Evolutionary conservation across 2,113 vertebrate genomes (phyloP).

Genomic region (Platichthys flesus): DNA sequence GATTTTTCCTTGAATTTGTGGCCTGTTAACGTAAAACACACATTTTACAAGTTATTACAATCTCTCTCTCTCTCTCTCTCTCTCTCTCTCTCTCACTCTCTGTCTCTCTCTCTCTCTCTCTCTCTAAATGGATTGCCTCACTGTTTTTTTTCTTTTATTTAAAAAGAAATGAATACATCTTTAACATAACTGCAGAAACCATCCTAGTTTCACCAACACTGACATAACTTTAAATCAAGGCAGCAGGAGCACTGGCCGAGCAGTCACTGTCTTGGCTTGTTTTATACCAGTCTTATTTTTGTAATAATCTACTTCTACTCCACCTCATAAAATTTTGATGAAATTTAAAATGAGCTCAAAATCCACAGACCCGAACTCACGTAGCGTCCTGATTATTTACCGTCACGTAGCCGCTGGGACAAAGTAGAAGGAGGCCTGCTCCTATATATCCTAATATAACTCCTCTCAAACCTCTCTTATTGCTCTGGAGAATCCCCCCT

Average conservation of each 20-base stretch:
- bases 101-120: not conserved
- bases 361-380: not conserved
- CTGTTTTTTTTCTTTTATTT: not conserved
- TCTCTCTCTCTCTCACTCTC: not conserved
- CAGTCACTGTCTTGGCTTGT: not conserved
- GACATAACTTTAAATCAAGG: not conserved
- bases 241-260: not conserved
- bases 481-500: not conserved
- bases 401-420: not conserved
- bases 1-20: not conserved
- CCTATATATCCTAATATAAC: not conserved
- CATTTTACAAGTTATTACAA: not conserved
- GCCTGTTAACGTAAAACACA: not conserved
- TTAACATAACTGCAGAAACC: not conserved
- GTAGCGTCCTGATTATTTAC: conserved; percentile 5
- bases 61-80: too few relatives aligned
- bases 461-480: not conserved
- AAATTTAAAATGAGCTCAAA: conserved; percentile 20
- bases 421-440: not conserved
- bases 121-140: not conserved
- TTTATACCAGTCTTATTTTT: conserved; percentile 1
- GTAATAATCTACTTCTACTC: not conserved
- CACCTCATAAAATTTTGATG: not conserved
- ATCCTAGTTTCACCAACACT: not conserved
- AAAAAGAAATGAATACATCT: not conserved